phyloP scores from a whole-genome alignment of 2,888 invertebrate species.

The Tipula vernalis region DNA sequence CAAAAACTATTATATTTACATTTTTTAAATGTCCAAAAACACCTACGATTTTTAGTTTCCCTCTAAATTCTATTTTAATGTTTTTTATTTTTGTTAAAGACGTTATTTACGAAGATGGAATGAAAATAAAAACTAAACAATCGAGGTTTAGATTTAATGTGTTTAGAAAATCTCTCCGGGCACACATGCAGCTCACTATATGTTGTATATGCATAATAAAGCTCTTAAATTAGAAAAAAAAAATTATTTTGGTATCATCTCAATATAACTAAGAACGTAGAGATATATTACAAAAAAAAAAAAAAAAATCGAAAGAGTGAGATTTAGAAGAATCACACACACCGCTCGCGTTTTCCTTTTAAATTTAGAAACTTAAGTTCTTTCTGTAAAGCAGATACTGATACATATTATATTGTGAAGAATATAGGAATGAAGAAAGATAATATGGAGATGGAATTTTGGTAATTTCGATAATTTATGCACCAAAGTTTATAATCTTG shows the following conservation, averaged over 20 bases:
- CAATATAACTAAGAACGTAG: neutral
- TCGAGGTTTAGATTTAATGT: neutral
- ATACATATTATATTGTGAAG: neutral
- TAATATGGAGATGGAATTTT: neutral
- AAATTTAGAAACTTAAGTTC: neutral
- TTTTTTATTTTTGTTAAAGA: neutral
- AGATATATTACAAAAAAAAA: neutral
- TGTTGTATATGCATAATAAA: neutral
- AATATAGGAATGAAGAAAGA: neutral
- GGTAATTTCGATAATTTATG: neutral
- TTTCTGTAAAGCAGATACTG: no score
- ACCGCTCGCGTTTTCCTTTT: neutral
- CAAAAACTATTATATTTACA: slow-evolving; percentile 4
- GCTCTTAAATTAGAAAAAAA: neutral
- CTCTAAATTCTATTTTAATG: neutral
- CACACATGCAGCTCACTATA: neutral
- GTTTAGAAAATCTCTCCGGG: neutral
- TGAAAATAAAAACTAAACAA: neutral
- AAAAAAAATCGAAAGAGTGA: neutral
- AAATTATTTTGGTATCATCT: neutral
- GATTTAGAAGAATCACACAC: neutral
- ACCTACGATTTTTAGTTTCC: neutral
- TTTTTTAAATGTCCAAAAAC: slow-evolving; percentile 1
- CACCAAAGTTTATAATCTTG: neutral
- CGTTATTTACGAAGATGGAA: neutral